Evolutionary conservation across 2,888 invertebrate genomes (phyloP).

Genomic region (Harmothoe impar): DNA sequence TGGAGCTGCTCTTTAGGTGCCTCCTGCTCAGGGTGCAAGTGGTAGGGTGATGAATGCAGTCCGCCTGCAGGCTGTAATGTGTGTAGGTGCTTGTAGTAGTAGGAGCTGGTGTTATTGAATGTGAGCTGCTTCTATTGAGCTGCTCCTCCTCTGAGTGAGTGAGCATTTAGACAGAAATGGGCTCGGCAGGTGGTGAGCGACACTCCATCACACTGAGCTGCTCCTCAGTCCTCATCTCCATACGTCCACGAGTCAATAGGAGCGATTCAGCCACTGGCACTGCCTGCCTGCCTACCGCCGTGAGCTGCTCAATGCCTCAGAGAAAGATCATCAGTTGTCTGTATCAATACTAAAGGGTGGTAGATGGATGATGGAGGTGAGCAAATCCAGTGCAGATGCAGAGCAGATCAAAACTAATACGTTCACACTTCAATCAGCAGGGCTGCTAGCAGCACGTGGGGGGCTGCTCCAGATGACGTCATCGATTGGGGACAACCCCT

Average conservation of each 20-base stretch:
- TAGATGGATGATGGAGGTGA: not conserved
- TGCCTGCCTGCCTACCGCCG: too few species aligned
- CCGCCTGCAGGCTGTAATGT: not conserved
- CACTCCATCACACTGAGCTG: slow-evolving; percentile 3
- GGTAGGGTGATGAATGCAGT: not conserved
- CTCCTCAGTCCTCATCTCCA: not conserved
- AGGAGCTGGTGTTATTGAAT: not conserved
- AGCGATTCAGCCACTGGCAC: too few species aligned
- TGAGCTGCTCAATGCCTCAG: not conserved
- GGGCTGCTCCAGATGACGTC: not conserved
- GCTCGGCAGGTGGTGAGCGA: not conserved
- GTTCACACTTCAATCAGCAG: not conserved
- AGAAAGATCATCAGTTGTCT: not conserved
- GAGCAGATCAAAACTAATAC: not conserved
- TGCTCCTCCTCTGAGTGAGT: not conserved
- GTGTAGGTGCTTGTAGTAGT: too few species aligned
- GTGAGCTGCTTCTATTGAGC: not conserved
- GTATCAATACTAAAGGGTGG: not conserved
- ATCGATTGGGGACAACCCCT: not conserved
- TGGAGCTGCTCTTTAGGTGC: not conserved
- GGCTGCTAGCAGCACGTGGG: not conserved
- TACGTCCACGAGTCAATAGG: not conserved
- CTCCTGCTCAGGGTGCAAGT: not conserved
- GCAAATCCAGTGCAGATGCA: not conserved
- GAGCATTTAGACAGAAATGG: slow-evolving; percentile 3